Percentiles rank a stretch among this genome's conserved stretches.
These are phyloP conservation scores for Austrofundulus limnaeus DNA, from an alignment of 2,113 vertebrate species.

Conservation along the genomic window DNA sequence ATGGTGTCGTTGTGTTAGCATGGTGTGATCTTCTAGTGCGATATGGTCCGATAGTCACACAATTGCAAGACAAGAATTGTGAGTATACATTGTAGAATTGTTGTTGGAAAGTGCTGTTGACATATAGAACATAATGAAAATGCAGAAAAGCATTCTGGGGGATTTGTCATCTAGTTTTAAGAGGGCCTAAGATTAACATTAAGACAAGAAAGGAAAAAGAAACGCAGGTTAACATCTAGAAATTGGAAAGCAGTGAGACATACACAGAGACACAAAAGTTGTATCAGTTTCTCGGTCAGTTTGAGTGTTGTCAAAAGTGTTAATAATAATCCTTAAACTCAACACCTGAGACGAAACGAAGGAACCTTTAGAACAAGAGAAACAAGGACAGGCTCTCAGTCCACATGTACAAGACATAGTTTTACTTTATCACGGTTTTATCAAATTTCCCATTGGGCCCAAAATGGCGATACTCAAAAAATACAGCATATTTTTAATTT, in stretches of 20 bases:
- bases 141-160: too few relatives aligned
- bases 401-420: constrained; percentile 39
- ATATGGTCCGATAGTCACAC: too few relatives aligned
- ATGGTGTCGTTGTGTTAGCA: too few relatives aligned
- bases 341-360: constrained; percentile 45
- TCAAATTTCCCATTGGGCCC: constrained; percentile 22
- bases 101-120: too few relatives aligned
- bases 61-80: too few relatives aligned
- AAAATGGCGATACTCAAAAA: constrained; percentile 29
- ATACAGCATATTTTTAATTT: constrained; percentile 31
- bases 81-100: too few relatives aligned
- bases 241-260: not conserved
- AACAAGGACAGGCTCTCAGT: constrained; percentile 26
- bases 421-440: constrained; percentile 45
- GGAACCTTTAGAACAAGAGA: constrained; percentile 35
- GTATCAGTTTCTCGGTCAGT: not conserved
- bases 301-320: not conserved
- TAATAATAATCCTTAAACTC: constrained; percentile 12
- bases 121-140: too few relatives aligned
- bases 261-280: not conserved
- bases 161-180: too few relatives aligned
- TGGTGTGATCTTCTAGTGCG: too few relatives aligned
- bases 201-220: not conserved
- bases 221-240: not conserved
- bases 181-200: not conserved